Percentiles rank a stretch among this genome's conserved stretches.
phyloP scores from a whole-genome alignment of 2,888 invertebrate species.

The Cheilosia urbana region DNA sequence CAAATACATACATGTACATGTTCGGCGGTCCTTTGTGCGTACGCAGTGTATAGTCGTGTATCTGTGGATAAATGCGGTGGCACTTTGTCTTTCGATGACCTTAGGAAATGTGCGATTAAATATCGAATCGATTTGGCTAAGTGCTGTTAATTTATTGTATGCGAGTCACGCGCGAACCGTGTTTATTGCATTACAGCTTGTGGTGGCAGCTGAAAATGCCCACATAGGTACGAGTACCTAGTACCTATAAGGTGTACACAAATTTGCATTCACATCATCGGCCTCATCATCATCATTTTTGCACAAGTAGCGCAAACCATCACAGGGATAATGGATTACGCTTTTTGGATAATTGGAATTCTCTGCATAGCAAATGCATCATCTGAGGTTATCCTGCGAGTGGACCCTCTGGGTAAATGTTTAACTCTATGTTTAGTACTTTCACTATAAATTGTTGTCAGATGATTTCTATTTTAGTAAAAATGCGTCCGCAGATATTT shows the following conservation, averaged over 20 bases:
- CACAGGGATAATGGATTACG: conserved; percentile 81
- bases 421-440: conserved; percentile 12
- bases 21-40: too few species aligned
- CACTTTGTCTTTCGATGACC: conserved; percentile 58
- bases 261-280: conserved; percentile 40
- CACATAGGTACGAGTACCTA: not conserved
- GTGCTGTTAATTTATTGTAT: conserved; percentile 59
- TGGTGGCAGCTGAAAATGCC: conserved; percentile 1
- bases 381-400: conserved; percentile 82
- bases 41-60: conserved; percentile 2
- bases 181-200: conserved; percentile 32
- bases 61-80: conserved; percentile 48
- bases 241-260: not conserved
- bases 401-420: conserved; percentile 83
- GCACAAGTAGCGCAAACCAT: conserved; percentile 47
- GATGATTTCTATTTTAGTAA: not conserved
- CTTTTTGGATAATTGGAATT: conserved; percentile 79
- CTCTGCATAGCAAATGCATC: conserved; percentile 79
- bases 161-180: conserved; percentile 34
- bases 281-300: conserved; percentile 34
- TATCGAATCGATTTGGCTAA: conserved; percentile 43
- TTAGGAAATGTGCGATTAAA: conserved; percentile 43
- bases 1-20: conserved; percentile 28
- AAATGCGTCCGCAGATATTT: conserved; percentile 11
- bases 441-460: not conserved